phyloP scores from a whole-genome alignment of 2,888 invertebrate genomes.

The Galeopsomyia nigrocyanea region DNA sequence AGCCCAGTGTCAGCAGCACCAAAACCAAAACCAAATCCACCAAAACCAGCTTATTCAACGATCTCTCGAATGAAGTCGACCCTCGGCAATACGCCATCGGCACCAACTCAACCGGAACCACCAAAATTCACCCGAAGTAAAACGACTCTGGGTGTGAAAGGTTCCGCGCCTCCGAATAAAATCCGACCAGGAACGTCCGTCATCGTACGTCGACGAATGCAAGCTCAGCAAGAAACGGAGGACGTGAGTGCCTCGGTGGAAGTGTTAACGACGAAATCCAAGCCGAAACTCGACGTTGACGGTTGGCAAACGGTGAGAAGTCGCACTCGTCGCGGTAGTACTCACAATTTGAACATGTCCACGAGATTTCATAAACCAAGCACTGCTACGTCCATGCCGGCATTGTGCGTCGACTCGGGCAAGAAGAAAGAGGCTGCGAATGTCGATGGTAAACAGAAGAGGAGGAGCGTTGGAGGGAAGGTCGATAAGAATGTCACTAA shows the following conservation, averaged over 20 bases:
- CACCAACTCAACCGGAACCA: slow-evolving; percentile 49
- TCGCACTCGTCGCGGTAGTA: slow-evolving; percentile 77
- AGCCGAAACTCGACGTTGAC: slow-evolving; percentile 69
- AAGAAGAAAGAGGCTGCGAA: slow-evolving; percentile 58
- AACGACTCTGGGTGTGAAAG: slow-evolving; percentile 61
- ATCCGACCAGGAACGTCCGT: slow-evolving; percentile 60
- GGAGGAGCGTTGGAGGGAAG: slow-evolving; percentile 55
- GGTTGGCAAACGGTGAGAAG: slow-evolving; percentile 94
- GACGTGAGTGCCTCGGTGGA: slow-evolving; percentile 62
- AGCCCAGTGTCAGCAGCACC: not conserved
- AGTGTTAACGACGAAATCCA: slow-evolving; percentile 56
- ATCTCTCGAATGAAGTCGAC: slow-evolving; percentile 65
- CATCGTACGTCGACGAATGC: slow-evolving; percentile 57
- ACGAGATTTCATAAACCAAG: slow-evolving; percentile 86
- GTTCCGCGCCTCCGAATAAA: slow-evolving; percentile 51
- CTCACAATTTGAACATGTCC: slow-evolving; percentile 73
- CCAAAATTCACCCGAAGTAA: slow-evolving; percentile 60
- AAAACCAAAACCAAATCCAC: slow-evolving; percentile 41
- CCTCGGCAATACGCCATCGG: slow-evolving; percentile 18
- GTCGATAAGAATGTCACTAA: slow-evolving; percentile 55
- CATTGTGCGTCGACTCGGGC: slow-evolving; percentile 70
- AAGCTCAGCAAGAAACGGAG: slow-evolving; percentile 44
- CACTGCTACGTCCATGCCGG: slow-evolving; percentile 85
- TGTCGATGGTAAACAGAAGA: slow-evolving; percentile 52
- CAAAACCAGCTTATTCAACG: slow-evolving; percentile 68